Evolutionary conservation across 2,888 invertebrate genomes (phyloP).

Genomic region (Drosophila multiciliata): DNA sequence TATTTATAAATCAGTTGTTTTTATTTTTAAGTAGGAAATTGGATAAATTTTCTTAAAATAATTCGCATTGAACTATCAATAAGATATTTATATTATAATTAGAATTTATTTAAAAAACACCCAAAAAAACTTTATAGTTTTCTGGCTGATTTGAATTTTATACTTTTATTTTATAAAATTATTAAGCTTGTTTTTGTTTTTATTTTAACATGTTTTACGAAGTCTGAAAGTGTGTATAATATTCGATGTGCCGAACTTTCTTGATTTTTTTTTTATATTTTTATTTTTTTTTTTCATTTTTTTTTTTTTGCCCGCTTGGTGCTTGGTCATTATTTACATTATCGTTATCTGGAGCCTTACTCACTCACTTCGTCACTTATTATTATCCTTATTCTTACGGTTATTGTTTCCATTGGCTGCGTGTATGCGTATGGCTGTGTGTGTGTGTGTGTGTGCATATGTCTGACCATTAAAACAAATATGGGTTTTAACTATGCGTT

Average conservation of each 20-base stretch:
- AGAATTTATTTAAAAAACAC: accelerated
- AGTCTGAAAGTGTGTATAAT: not conserved
- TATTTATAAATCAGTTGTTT: not conserved
- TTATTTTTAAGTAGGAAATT: too few relatives aligned
- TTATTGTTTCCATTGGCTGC: slow-evolving; percentile 53
- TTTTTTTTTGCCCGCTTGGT: slow-evolving; percentile 41
- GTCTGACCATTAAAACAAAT: slow-evolving; percentile 63
- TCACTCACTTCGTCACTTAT: slow-evolving; percentile 72
- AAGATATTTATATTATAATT: not conserved
- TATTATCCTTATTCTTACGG: slow-evolving; percentile 67
- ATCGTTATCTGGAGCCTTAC: slow-evolving; percentile 70
- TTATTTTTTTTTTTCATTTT: slow-evolving; percentile 19
- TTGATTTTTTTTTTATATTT: not conserved
- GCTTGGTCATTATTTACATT: slow-evolving; percentile 79
- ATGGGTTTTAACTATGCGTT: slow-evolving; percentile 64
- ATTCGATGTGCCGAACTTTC: not conserved
- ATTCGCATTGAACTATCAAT: too few relatives aligned
- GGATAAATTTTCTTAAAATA: not conserved
- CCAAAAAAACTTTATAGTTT: not conserved
- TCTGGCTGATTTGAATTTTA: not conserved
- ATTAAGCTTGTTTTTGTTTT: not conserved
- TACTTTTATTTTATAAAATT: too few relatives aligned
- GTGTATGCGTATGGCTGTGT: not conserved
- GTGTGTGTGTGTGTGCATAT: not conserved
- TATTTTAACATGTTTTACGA: not conserved